A percentile compares a stretch with the other conserved stretches of the same genome.
Conservation (phyloP, 2,888 invertebrate species). For the Pyrgus malvae region DNA sequence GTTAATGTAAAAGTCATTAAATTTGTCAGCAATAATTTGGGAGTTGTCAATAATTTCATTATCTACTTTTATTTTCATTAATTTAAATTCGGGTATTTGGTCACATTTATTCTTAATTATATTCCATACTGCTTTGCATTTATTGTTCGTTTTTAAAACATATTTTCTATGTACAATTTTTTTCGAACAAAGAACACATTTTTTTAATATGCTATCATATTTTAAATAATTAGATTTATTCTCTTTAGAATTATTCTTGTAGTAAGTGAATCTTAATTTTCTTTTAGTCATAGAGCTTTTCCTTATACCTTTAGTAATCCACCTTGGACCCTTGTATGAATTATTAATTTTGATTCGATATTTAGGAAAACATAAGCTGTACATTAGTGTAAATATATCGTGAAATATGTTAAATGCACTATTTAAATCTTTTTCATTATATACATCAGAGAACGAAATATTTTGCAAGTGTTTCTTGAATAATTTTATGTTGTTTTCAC, state of each 20-base stretch:
- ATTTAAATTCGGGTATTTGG: background rate
- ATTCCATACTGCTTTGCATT: slow-evolving; percentile 12
- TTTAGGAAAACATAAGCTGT: slow-evolving; percentile 4
- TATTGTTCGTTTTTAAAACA: slow-evolving; percentile 2
- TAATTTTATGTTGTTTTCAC: background rate
- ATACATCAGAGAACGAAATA: background rate
- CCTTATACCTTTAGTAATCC: slow-evolving; percentile 22
- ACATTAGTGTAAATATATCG: background rate
- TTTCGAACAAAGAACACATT: background rate
- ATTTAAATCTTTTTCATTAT: background rate
- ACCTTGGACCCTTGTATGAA: background rate
- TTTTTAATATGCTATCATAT: slow-evolving; percentile 13
- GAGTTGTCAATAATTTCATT: slow-evolving; percentile 5
- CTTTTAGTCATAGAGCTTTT: slow-evolving; percentile 19
- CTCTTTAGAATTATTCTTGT: background rate
- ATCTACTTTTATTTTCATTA: background rate
- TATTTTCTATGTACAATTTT: background rate
- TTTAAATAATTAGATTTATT: slow-evolving; percentile 7
- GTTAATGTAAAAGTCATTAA: slow-evolving; percentile 22
- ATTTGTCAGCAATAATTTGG: slow-evolving; percentile 2
- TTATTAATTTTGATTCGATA: background rate
- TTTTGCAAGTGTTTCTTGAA: background rate
- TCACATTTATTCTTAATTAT: slow-evolving; percentile 13
- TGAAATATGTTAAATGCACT: background rate
- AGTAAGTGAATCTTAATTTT: slow-evolving; percentile 5